Percentiles rank a stretch among this genome's conserved stretches.
phyloP scores from a whole-genome alignment of 2,113 vertebrate genomes.

The chimpanzee (Pan troglodytes) region DNA sequence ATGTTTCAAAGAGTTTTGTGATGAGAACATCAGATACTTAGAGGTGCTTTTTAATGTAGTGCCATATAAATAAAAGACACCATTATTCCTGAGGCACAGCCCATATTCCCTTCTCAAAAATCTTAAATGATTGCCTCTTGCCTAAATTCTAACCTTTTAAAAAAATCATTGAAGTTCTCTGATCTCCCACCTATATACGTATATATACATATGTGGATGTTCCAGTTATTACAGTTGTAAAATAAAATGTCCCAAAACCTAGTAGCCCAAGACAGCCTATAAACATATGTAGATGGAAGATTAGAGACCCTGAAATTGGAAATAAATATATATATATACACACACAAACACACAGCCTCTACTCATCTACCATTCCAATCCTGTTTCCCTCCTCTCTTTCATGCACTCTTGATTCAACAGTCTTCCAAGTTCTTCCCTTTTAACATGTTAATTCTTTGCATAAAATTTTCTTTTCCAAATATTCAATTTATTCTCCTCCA shows the following conservation, averaged over 20 bases:
- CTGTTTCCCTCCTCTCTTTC: neutral
- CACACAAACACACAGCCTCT: too few relatives aligned
- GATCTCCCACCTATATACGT: neutral
- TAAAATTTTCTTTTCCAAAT: neutral
- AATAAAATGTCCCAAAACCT: too few relatives aligned
- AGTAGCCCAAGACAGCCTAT: too few relatives aligned
- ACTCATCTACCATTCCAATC: neutral
- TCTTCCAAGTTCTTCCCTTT: neutral
- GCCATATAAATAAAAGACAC: neutral
- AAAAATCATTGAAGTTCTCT: neutral
- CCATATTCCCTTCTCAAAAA: neutral
- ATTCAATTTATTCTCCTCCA: neutral
- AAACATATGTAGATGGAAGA: too few relatives aligned
- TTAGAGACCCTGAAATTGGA: too few relatives aligned
- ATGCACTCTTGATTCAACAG: neutral
- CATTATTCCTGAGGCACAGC: neutral
- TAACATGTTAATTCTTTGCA: neutral
- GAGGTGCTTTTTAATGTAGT: neutral
- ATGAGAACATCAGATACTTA: neutral
- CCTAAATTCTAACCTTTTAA: neutral
- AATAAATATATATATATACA: too few relatives aligned
- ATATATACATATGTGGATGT: too few relatives aligned
- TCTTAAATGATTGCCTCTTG: neutral
- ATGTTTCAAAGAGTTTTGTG: neutral
- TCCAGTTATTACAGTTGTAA: too few relatives aligned